These are phyloP conservation scores for Anoplius nigerrimus DNA, from an alignment of 2,888 invertebrate genomes.

Conservation along the genomic window DNA sequence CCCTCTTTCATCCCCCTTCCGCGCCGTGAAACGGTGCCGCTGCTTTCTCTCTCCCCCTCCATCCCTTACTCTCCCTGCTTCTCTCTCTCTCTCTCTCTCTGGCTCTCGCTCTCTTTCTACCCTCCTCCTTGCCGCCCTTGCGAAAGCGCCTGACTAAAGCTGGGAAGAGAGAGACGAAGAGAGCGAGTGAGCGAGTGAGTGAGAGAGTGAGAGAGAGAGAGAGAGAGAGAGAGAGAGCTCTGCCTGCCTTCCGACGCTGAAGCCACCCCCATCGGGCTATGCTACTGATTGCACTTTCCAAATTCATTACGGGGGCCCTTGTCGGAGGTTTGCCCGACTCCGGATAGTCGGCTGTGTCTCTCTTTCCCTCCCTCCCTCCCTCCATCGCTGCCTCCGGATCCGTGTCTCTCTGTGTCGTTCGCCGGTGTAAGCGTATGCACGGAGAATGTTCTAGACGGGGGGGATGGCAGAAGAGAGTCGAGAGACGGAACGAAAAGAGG, in stretches of 20 bases:
- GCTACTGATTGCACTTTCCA: slow-evolving; percentile 73
- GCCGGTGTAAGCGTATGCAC: background rate
- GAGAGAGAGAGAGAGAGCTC: background rate
- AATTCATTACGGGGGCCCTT: slow-evolving; percentile 68
- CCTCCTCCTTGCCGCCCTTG: slow-evolving; percentile 4
- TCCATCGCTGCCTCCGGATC: too few species aligned
- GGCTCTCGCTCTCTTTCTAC: background rate
- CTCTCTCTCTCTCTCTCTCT: slow-evolving; percentile 21
- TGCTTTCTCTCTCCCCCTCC: slow-evolving; percentile 23
- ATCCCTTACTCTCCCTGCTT: slow-evolving; percentile 19
- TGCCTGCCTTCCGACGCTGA: background rate
- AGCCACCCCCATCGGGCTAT: slow-evolving; percentile 30
- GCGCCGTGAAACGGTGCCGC: slow-evolving; percentile 32
- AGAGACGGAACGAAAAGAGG: too few species aligned
- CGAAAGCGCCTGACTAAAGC: background rate
- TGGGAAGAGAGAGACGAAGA: background rate
- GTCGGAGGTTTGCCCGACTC: slow-evolving; percentile 58
- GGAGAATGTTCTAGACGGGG: too few species aligned
- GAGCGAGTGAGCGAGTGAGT: background rate
- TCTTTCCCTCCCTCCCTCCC: background rate
- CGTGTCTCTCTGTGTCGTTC: background rate
- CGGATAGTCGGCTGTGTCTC: slow-evolving; percentile 28
- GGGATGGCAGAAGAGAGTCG: too few species aligned
- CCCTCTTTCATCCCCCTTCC: slow-evolving; percentile 72
- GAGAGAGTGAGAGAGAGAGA: slow-evolving; percentile 5